Conservation (phyloP, 2,888 invertebrate species). For the Agrilus biguttatus region DNA sequence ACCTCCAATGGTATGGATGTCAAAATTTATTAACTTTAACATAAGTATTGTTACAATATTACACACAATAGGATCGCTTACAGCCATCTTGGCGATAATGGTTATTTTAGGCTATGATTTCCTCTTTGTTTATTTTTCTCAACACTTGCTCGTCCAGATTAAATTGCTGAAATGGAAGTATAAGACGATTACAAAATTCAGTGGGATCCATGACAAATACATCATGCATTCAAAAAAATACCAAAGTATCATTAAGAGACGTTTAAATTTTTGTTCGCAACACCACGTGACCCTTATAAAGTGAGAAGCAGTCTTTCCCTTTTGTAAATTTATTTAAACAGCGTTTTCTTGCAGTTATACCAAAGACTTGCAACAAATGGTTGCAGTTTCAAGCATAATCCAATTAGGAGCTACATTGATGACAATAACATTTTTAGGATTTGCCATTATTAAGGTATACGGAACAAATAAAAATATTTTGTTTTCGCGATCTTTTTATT, state of each 20-base stretch:
- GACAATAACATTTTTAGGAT: not conserved
- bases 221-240: slow-evolving; percentile 2
- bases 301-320: not conserved
- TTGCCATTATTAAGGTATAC: not conserved
- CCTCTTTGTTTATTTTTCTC: slow-evolving; percentile 6
- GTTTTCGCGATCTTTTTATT: too few species aligned
- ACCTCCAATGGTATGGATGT: too few species aligned
- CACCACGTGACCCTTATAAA: slow-evolving; percentile 6
- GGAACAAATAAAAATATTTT: too few species aligned
- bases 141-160: slow-evolving; percentile 7
- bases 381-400: too few species aligned
- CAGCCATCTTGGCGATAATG: slow-evolving; percentile 4
- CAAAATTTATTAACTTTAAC: too few species aligned
- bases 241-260: slow-evolving; percentile 3
- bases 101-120: slow-evolving; percentile 4
- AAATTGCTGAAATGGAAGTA: slow-evolving; percentile 3
- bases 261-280: slow-evolving; percentile 5
- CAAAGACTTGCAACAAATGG: too few species aligned
- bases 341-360: too few species aligned
- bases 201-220: not conserved
- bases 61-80: slow-evolving; percentile 1
- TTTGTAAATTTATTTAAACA: too few species aligned
- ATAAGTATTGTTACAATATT: not conserved
- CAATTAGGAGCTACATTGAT: too few species aligned
- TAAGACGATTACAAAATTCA: slow-evolving; percentile 3